These are phyloP conservation scores for Copidosoma floridanum DNA, from an alignment of 1,140 invertebrate species.

Conservation along the genomic window DNA sequence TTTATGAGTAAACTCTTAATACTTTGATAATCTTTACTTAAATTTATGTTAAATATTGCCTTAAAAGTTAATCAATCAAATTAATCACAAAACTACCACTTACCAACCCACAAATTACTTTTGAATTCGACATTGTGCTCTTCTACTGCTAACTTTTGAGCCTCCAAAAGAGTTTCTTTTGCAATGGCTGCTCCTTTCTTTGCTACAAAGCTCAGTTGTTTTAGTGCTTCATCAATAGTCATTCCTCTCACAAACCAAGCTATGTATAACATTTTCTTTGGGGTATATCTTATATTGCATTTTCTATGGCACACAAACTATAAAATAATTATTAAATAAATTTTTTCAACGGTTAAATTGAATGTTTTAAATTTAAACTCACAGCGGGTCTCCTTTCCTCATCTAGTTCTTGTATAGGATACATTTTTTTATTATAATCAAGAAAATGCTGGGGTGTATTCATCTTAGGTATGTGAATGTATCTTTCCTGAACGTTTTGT, in stretches of 20 bases:
- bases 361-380: conserved; percentile 47
- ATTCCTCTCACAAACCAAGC: conserved; percentile 84
- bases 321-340: conserved; percentile 44
- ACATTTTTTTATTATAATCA: conserved; percentile 72
- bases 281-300: conserved; percentile 84
- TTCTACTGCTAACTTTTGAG: conserved; percentile 81
- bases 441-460: conserved; percentile 54
- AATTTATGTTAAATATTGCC: neutral
- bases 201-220: conserved; percentile 80
- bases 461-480: conserved; percentile 24
- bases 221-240: conserved; percentile 89
- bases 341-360: conserved; percentile 11
- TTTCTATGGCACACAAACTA: conserved; percentile 84
- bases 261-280: conserved; percentile 90
- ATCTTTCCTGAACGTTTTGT: conserved; percentile 7
- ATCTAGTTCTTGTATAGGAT: conserved; percentile 71
- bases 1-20: no score
- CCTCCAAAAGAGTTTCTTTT: conserved; percentile 82
- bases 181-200: conserved; percentile 81
- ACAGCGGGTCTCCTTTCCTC: conserved; percentile 81
- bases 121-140: conserved; percentile 93
- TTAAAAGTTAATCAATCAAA: neutral
- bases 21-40: no score
- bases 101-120: conserved; percentile 95
- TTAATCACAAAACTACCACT: conserved; percentile 65